phyloP scores from a whole-genome alignment of 2,113 vertebrate genomes.

The Pluvialis apricaria region DNA sequence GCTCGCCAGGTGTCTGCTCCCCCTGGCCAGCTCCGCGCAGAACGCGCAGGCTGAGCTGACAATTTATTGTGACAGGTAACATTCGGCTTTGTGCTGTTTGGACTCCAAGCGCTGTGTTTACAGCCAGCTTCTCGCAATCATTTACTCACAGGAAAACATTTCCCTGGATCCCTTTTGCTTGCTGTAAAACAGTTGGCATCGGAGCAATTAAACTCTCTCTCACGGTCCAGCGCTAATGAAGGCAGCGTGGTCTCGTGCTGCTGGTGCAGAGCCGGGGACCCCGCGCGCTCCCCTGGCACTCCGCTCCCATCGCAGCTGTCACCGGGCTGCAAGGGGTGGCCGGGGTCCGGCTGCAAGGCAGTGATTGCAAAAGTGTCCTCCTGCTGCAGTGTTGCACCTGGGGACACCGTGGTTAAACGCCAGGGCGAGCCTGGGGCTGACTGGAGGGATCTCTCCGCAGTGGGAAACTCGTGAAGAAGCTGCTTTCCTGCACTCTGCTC shows the following conservation, averaged over 20 bases:
- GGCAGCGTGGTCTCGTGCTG: not conserved
- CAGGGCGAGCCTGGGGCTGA: not conserved
- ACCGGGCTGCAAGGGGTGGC: not conserved
- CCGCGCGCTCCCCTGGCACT: accelerated
- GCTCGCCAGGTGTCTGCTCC: not conserved
- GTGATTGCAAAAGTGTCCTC: not conserved
- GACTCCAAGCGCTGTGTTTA: not conserved
- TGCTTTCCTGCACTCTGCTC: not conserved
- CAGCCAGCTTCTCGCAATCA: not conserved
- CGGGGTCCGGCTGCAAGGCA: not conserved
- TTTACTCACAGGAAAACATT: not conserved
- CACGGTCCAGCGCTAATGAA: accelerated
- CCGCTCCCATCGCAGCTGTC: accelerated
- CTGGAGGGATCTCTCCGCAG: not conserved
- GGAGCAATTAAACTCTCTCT: not conserved
- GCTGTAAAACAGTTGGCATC: not conserved
- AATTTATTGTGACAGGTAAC: not conserved
- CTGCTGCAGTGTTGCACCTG: not conserved
- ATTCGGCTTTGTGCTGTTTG: accelerated
- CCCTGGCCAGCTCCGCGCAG: not conserved
- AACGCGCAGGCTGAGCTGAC: accelerated
- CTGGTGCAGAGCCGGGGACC: not conserved
- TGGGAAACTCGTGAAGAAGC: not conserved
- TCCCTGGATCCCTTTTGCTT: not conserved
- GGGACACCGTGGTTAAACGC: not conserved